Conservation (phyloP, 92 coral and sea anemone species). For the Heteractis magnifica region DNA sequence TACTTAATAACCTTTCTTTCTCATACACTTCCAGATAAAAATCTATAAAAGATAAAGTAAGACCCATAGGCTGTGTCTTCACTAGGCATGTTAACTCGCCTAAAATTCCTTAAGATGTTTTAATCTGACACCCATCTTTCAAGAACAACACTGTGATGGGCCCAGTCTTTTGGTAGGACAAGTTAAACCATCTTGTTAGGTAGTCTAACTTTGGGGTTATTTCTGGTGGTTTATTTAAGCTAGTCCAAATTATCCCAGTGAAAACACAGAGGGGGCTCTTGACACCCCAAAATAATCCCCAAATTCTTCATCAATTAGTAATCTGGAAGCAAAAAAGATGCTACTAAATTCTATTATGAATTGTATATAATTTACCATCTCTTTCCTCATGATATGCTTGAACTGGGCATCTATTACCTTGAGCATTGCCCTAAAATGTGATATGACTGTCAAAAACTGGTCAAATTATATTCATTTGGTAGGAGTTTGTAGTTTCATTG, state of each 20-base stretch:
- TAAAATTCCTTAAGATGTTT: too few species aligned
- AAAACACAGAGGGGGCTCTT: too few species aligned
- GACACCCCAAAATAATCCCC: background rate
- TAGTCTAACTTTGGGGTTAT: too few species aligned
- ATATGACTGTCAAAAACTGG: background rate
- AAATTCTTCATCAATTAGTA: background rate
- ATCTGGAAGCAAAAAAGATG: background rate
- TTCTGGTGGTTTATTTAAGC: too few species aligned
- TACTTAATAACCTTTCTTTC: conserved; percentile 19
- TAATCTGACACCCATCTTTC: too few species aligned
- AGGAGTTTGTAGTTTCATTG: too few species aligned
- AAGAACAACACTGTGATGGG: too few species aligned
- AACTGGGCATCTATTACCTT: background rate
- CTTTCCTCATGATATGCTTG: background rate
- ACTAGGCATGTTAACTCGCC: too few species aligned
- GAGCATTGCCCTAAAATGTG: background rate
- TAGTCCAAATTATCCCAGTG: too few species aligned
- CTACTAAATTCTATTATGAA: background rate
- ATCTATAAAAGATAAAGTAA: background rate
- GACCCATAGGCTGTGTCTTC: background rate
- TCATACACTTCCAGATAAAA: conserved; percentile 4
- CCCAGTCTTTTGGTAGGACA: too few species aligned
- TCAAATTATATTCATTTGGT: too few species aligned
- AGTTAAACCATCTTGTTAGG: too few species aligned
- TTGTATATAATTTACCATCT: background rate